Evolutionary conservation across 1,140 invertebrate species (phyloP), one percentile per base, ranked within the genome.

Genomic region (Lepidurus apus): DNA sequence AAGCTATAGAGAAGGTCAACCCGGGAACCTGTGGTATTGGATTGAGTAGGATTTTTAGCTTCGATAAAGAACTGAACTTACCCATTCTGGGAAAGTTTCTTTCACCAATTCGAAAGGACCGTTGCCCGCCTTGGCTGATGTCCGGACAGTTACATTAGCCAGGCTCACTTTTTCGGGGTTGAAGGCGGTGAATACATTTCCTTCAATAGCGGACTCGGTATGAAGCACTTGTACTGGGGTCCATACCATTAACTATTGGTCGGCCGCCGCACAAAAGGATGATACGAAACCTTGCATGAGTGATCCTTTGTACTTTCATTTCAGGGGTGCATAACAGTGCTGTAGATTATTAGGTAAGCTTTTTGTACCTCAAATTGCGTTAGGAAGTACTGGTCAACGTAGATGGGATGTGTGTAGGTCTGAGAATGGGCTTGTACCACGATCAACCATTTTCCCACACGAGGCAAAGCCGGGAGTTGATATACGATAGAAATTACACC

Each of bases 381-480:
- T 8, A 82, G 81, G 79, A 85, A 87, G 82, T 86, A 87, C 79
- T 85, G 85, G 80, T 88, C 86, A 7, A 88, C 84, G 77, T 84
- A 82, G 43, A 88, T 85, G 42, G 73, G 79, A 78, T 86, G 84
- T 76, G 87, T 85, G 80, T 88, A 85, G 11, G 85, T 81, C 82
- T 88, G 88, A 3, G 83, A 83, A 43, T 85, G 82, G 7, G 86
- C 86, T 78, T 84, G 82, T 5, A 86, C 85, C 77, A 84, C 81
- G 21, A 88, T 86, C 77, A 82, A 86, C 88, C 88, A 88, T 78
- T 83, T 83, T 0, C 88, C 88, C 53, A 83, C 81, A 81, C 85
- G 83, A 9, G 85, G 82, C 53, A 87, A 82, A 77, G 82, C 81
- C 0, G 87, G 86, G 7, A 87, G 80, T 44, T 83, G 81, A 79